Evolutionary conservation across 2,797 vertebrate genomes (phyloP).

Genomic region (Betta splendens): DNA sequence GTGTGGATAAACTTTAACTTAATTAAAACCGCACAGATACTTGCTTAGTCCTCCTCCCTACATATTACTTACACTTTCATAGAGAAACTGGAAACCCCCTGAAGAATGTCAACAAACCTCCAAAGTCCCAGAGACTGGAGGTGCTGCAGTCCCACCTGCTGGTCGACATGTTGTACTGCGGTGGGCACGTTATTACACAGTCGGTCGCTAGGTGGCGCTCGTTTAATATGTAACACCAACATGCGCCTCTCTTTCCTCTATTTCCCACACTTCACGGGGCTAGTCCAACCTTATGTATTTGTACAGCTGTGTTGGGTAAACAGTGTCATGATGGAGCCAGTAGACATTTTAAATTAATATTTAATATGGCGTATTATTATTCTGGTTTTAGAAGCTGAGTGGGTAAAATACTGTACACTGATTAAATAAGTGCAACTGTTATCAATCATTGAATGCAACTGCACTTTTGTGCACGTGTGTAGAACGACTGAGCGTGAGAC

Average conservation of each 20-base stretch:
- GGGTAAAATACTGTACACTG: constrained; percentile 20
- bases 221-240: constrained; percentile 17
- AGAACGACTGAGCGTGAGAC: constrained; percentile 12
- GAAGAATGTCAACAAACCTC: background rate
- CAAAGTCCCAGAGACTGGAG: background rate
- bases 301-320: constrained; percentile 53
- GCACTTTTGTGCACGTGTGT: background rate
- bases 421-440: constrained; percentile 20
- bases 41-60: background rate
- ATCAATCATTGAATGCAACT: constrained; percentile 8
- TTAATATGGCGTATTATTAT: constrained; percentile 15
- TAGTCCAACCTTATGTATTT: constrained; percentile 43
- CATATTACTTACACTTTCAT: constrained; percentile 37
- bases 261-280: constrained; percentile 47
- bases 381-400: constrained; percentile 19
- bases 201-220: constrained; percentile 46
- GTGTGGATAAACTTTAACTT: background rate
- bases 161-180: background rate
- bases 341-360: constrained; percentile 30
- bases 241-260: background rate
- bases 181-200: background rate
- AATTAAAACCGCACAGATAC: background rate
- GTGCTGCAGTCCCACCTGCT: constrained; percentile 60
- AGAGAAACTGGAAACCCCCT: constrained; percentile 60
- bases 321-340: constrained; percentile 29